phyloP scores from a whole-genome alignment of 2,797 vertebrate species.

The Neoniphon sammara region DNA sequence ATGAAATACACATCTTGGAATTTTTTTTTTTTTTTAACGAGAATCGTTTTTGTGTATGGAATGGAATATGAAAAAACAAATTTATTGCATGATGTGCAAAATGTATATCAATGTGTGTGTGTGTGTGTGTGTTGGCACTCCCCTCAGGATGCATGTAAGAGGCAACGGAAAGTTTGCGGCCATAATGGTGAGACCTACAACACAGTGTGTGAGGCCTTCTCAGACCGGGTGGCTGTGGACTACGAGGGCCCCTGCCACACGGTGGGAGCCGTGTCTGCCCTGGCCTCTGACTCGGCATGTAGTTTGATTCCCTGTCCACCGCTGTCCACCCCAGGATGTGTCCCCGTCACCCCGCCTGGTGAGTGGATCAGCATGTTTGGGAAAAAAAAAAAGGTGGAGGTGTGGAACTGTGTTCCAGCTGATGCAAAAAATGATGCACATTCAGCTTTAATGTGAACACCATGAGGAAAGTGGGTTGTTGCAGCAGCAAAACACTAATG shows the following conservation, averaged over 20 bases:
- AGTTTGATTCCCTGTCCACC: conserved; percentile 86
- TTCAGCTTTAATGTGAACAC: too few relatives aligned
- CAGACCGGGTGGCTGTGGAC: conserved; percentile 90
- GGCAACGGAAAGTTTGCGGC: conserved; percentile 85
- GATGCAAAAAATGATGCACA: too few relatives aligned
- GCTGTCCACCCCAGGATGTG: conserved; percentile 84
- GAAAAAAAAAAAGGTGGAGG: too few relatives aligned
- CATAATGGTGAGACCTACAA: conserved; percentile 92
- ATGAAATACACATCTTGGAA: too few relatives aligned
- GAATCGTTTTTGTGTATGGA: too few relatives aligned
- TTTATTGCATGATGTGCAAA: background rate
- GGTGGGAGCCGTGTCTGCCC: conserved; percentile 84
- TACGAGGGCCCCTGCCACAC: conserved; percentile 89
- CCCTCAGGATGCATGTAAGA: conserved; percentile 87
- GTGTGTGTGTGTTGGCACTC: conserved; percentile 19
- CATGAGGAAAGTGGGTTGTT: background rate
- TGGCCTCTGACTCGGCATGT: conserved; percentile 84
- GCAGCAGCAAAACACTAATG: too few relatives aligned
- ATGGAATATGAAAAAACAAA: too few relatives aligned
- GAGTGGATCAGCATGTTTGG: conserved; percentile 41
- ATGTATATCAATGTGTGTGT: background rate
- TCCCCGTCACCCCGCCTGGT: conserved; percentile 90
- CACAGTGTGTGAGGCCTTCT: conserved; percentile 91
- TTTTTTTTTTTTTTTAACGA: too few relatives aligned
- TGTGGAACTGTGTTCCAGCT: background rate